These are phyloP conservation scores for Aphelocoma californica DNA, from an alignment of 2,797 vertebrate genomes.

Conservation along the genomic window DNA sequence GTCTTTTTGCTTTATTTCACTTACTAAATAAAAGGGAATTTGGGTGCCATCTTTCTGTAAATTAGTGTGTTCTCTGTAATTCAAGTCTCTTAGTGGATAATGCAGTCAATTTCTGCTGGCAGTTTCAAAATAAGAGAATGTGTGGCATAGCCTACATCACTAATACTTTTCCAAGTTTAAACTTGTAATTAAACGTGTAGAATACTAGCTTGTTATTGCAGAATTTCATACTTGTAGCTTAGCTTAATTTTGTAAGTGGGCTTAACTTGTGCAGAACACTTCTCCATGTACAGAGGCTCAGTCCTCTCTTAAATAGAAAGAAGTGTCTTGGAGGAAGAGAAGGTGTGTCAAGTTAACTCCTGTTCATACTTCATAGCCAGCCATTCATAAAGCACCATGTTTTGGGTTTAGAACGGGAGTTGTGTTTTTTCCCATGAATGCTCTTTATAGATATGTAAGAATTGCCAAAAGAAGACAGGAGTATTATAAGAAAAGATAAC, in stretches of 20 bases:
- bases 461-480: constrained; percentile 45
- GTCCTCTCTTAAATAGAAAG: neutral
- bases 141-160: neutral
- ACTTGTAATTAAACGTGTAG: neutral
- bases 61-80: constrained; percentile 3
- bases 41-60: constrained; percentile 51
- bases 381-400: neutral
- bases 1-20: constrained; percentile 16
- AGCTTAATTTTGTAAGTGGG: constrained; percentile 40
- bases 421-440: neutral
- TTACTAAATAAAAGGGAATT: constrained; percentile 31
- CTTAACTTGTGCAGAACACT: constrained; percentile 46
- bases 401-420: neutral
- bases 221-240: neutral
- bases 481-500: neutral
- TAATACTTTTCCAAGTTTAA: constrained; percentile 9
- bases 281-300: neutral
- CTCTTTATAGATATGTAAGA: neutral
- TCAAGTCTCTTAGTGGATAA: neutral
- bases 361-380: neutral
- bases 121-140: neutral
- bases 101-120: neutral
- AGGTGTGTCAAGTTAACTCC: constrained; percentile 24
- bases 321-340: constrained; percentile 5
- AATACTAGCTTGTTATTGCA: constrained; percentile 31